Evolutionary conservation across 2,113 vertebrate species (phyloP), one percentile per base, ranked within the genome.

Genomic region (Ammodytes marinus): DNA sequence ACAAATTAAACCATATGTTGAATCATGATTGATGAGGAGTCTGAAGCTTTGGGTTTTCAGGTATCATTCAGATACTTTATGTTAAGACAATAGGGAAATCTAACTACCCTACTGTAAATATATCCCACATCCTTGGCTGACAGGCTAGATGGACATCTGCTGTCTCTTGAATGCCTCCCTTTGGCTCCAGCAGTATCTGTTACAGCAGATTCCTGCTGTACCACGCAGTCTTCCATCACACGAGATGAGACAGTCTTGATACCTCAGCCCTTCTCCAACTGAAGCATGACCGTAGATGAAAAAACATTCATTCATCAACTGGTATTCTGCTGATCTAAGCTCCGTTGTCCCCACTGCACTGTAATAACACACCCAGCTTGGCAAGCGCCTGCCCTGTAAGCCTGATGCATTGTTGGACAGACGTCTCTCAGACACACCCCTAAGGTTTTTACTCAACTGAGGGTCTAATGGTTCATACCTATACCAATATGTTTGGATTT

Each of bases 281-380:
- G 79, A 67, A 83, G 77, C 72, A 82, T 74, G 74, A 69, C 73
- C 5, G 14, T 45, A 55, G 70, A 85, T 86, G 59, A 86, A 88
- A 82, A 69, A 78, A 79, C 61, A 66, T 53, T 77, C 76, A 83
- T 90, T 87, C 80, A 87, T 83, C 75, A 81, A 76, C 70, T 88
- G 86, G 84, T 85, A 88, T 91, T 93, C 74, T 89, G 90, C 89
- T 93, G 88, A 92, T 66, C 82, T 74, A 86, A 82, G 77, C 83
- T 68, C 69, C 4, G 40, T 84, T 73, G 71, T 88, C 54, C 77
- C 15, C 46, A 53, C 64, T 79, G 42, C 66, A 39, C 70, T 82
- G 72, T 63, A 79, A 90, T 67, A 90, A 89, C 87, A 88, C 79
- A 67, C 80, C 60, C 53, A 54, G 74, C 59, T 74, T 57, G 39